Percentiles rank a stretch among this genome's conserved stretches.
These are phyloP conservation scores for Mastomys coucha DNA, from an alignment of 2,113 vertebrate species.

Conservation along the genomic window DNA sequence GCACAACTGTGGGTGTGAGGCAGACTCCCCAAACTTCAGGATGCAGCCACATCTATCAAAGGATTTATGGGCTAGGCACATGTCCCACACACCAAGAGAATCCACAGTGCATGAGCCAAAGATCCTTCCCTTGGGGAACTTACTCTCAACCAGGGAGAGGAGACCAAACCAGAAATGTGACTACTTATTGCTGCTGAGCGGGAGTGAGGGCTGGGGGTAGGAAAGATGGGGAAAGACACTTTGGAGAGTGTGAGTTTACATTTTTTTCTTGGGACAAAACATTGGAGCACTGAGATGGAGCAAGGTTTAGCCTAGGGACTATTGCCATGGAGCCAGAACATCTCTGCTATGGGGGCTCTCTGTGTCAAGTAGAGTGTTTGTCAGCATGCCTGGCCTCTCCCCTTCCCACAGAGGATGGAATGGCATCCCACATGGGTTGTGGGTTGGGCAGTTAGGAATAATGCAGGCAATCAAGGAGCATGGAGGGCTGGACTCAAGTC, in stretches of 20 bases:
- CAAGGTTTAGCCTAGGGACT: background rate
- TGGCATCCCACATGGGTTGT: background rate
- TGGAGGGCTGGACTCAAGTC: background rate
- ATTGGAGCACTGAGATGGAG: background rate
- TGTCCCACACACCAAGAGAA: background rate
- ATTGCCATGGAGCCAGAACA: background rate
- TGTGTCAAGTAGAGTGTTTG: background rate
- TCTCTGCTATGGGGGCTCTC: accelerated
- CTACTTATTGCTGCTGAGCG: background rate
- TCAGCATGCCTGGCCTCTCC: background rate
- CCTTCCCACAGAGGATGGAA: background rate
- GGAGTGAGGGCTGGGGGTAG: background rate
- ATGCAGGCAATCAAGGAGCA: accelerated
- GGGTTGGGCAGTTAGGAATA: background rate
- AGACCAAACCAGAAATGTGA: background rate
- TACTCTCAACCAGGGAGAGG: background rate
- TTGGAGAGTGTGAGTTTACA: background rate
- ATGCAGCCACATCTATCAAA: background rate
- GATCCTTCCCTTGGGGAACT: background rate
- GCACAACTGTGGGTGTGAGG: background rate
- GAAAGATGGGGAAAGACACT: background rate
- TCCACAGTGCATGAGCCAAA: background rate
- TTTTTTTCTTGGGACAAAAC: background rate
- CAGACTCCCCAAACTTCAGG: background rate
- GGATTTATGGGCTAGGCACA: too few species aligned